Evolutionary conservation across 2,797 vertebrate species (phyloP), one percentile per base, ranked within the genome.

Genomic region (Tragopan temminckii): DNA sequence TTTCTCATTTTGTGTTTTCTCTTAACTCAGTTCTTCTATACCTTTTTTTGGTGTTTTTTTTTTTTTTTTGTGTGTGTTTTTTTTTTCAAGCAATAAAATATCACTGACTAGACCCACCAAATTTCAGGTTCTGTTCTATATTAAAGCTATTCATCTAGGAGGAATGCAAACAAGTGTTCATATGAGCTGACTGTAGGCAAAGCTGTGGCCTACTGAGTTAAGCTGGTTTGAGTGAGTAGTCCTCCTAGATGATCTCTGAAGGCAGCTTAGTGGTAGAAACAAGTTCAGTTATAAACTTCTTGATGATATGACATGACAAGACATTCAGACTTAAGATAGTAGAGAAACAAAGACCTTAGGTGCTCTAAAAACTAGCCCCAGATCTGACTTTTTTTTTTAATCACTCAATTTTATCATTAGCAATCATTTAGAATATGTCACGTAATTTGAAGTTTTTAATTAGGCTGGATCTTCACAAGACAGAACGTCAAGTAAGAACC

Each of bases 41-140:
- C 5, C 8, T 62, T 8, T 31, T 14, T 8, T 2, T 11, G 13
- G 42, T 42, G 17, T 17, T 42, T 8, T 2, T 11, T 4, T 2
- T 3, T 14, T 38, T 24, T 24, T 25, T 27, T 8, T 61, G 6
- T 61, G n/a, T n/a, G n/a, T n/a, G n/a, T 42, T 42, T 42, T 42
- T 42, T 7, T 29, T 77, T 63, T 48, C 8, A 17, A 74, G 25
- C 11, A 36, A 23, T 8, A 4, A 48, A 53, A 29, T 13, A 23
- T 6, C 42, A 0, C 35, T 57, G 58, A 59, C 19, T 53, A 46
- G 71, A 27, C 8, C 40, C 36, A 33, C 31, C 6, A 57, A 59
- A 3, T 53, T 4, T 67, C 43, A 35, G 25, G 4, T 67, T 31
- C 8, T 80, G 36, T 23, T 63, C 16, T 55, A 7, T 31, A 8